Percentiles rank a stretch among this genome's conserved stretches.
These are phyloP conservation scores for Sesamia nonagrioides DNA, from an alignment of 1,140 invertebrate species.

Conservation along the genomic window DNA sequence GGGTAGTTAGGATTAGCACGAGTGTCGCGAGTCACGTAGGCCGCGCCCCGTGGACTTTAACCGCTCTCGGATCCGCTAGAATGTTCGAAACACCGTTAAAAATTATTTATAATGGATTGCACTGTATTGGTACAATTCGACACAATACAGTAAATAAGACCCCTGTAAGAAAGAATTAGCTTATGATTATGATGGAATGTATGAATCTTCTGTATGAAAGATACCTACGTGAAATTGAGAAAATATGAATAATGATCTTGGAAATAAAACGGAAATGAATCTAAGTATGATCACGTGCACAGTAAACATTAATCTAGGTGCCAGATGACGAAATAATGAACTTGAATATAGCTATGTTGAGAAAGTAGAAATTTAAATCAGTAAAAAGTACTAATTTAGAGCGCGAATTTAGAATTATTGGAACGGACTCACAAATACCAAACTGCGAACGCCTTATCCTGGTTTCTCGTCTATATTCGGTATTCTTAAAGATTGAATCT, in stretches of 20 bases:
- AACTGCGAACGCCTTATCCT: neutral
- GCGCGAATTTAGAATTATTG: neutral
- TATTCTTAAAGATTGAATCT: no score
- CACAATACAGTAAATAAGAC: neutral
- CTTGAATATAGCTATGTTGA: neutral
- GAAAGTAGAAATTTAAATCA: neutral
- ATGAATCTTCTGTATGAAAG: no score
- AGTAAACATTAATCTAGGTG: no score
- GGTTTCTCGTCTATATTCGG: conserved; percentile 3
- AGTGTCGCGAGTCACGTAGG: neutral
- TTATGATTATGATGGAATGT: neutral
- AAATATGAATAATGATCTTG: neutral
- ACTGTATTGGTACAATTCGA: neutral
- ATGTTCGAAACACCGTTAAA: neutral
- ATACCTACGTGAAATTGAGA: neutral
- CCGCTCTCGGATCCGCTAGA: neutral
- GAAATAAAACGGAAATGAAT: neutral
- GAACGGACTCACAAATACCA: neutral
- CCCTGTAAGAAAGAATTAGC: neutral
- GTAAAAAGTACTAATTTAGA: no score
- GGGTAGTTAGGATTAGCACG: neutral
- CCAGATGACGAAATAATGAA: no score
- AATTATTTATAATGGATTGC: neutral
- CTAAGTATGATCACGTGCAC: no score
- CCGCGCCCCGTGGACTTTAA: neutral